Evolutionary conservation across 2,797 vertebrate genomes (phyloP).

Genomic region (Phalanger gymnotis): DNA sequence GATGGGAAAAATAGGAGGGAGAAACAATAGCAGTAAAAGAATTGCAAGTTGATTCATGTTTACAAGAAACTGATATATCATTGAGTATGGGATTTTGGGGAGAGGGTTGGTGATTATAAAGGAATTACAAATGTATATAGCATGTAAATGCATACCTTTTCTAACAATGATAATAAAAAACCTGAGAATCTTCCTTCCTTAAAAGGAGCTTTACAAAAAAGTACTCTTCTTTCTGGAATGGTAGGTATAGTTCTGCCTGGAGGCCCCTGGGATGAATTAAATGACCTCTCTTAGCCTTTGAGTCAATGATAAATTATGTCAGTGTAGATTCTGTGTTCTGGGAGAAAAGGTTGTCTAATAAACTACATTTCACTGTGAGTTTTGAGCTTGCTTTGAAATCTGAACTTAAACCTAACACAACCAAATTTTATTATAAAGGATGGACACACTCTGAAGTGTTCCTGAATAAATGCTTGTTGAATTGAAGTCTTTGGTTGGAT

Average conservation of each 20-base stretch:
- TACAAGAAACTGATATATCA: slow-evolving; percentile 25
- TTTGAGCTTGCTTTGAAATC: slow-evolving; percentile 44
- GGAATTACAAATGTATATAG: slow-evolving; percentile 51
- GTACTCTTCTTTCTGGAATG: slow-evolving; percentile 63
- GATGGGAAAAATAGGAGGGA: neutral
- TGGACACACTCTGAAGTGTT: neutral
- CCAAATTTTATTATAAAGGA: slow-evolving; percentile 41
- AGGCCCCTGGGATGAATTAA: slow-evolving; percentile 1
- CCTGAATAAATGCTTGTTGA: neutral
- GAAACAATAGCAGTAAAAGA: neutral
- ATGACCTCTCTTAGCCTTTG: slow-evolving; percentile 1
- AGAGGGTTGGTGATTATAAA: slow-evolving; percentile 49
- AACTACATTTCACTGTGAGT: slow-evolving; percentile 53
- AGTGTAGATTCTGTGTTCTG: slow-evolving; percentile 16
- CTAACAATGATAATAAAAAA: slow-evolving; percentile 50
- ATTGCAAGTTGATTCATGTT: neutral
- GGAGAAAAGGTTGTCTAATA: slow-evolving; percentile 67
- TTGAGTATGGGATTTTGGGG: slow-evolving; percentile 1
- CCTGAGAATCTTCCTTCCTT: slow-evolving; percentile 29
- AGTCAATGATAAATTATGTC: slow-evolving; percentile 8
- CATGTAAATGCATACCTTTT: slow-evolving; percentile 49
- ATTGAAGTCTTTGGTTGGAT: slow-evolving; percentile 1
- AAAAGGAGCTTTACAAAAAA: slow-evolving; percentile 54
- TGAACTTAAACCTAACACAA: slow-evolving; percentile 37
- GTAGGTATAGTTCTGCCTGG: slow-evolving; percentile 37